phyloP scores from a whole-genome alignment of 2,888 invertebrate genomes.

The Cyrtodaria siliqua region DNA sequence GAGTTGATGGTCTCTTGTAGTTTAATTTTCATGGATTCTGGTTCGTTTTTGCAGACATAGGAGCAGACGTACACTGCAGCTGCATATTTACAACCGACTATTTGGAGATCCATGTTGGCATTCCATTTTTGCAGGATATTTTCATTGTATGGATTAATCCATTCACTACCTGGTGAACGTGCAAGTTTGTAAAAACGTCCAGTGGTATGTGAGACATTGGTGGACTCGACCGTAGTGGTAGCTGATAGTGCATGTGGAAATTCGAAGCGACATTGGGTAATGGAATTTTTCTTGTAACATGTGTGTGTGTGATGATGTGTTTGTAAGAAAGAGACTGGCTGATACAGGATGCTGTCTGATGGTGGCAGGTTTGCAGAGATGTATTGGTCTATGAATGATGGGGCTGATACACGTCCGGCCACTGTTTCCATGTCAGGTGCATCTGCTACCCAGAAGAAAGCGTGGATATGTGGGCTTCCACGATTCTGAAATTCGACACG shows the following conservation, averaged over 20 bases:
- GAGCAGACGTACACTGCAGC: constrained; percentile 18
- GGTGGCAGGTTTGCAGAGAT: constrained; percentile 6
- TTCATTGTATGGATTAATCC: constrained; percentile 14
- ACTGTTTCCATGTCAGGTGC: constrained; percentile 25
- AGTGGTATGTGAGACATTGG: not conserved
- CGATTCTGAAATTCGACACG: constrained; percentile 23
- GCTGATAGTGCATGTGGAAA: constrained; percentile 1
- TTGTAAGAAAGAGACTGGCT: too few relatives aligned
- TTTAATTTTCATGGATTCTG: not conserved
- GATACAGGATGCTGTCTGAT: too few relatives aligned
- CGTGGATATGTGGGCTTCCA: constrained; percentile 26
- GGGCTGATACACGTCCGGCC: constrained; percentile 1
- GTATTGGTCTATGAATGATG: constrained; percentile 23
- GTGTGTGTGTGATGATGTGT: constrained; percentile 11
- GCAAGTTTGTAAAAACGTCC: constrained; percentile 9
- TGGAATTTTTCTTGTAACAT: constrained; percentile 3
- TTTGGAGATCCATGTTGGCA: constrained; percentile 18
- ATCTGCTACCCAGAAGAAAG: constrained; percentile 16
- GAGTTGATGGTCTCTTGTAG: not conserved
- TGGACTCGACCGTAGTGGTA: not conserved
- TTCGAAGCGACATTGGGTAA: constrained; percentile 7
- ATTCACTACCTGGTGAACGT: not conserved
- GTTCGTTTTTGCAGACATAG: constrained; percentile 7
- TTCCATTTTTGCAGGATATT: constrained; percentile 5
- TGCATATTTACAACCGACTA: constrained; percentile 22